Conservation (phyloP, 2,888 invertebrate species). For the Cheilosia impressa region DNA sequence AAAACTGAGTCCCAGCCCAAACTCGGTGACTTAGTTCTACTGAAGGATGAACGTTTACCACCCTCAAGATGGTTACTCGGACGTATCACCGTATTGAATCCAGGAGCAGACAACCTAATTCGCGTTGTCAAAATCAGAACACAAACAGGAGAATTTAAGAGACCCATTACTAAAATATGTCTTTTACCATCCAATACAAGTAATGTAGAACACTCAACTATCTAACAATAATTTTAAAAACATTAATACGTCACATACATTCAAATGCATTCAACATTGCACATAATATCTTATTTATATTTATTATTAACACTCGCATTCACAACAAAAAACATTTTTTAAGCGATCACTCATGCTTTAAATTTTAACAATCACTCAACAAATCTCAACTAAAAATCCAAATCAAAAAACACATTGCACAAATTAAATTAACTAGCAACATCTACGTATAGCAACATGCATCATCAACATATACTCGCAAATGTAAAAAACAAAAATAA, state of each 20-base stretch:
- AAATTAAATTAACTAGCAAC: too few relatives aligned
- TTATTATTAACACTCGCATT: not conserved
- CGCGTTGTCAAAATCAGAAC: constrained; percentile 3
- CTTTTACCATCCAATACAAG: constrained; percentile 4
- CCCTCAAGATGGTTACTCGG: constrained; percentile 7
- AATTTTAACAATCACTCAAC: too few relatives aligned
- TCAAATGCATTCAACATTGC: too few relatives aligned
- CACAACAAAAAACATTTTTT: too few relatives aligned
- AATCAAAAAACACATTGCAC: too few relatives aligned
- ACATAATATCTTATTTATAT: constrained; percentile 14
- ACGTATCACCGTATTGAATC: not conserved
- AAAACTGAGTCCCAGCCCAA: not conserved
- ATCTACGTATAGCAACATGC: too few relatives aligned
- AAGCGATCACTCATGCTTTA: too few relatives aligned
- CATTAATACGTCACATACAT: not conserved
- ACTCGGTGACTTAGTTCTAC: constrained; percentile 6
- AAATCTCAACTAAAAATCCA: too few relatives aligned
- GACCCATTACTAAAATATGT: constrained; percentile 23
- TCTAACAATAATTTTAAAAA: not conserved
- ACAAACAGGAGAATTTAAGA: constrained; percentile 2
- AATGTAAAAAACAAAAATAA: too few relatives aligned
- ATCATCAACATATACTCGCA: too few relatives aligned
- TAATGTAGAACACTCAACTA: not conserved
- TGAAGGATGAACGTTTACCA: constrained; percentile 26
- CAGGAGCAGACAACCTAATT: not conserved